Conservation (phyloP, 2,113 vertebrate genomes). For the Leptodactylus fuscus region DNA sequence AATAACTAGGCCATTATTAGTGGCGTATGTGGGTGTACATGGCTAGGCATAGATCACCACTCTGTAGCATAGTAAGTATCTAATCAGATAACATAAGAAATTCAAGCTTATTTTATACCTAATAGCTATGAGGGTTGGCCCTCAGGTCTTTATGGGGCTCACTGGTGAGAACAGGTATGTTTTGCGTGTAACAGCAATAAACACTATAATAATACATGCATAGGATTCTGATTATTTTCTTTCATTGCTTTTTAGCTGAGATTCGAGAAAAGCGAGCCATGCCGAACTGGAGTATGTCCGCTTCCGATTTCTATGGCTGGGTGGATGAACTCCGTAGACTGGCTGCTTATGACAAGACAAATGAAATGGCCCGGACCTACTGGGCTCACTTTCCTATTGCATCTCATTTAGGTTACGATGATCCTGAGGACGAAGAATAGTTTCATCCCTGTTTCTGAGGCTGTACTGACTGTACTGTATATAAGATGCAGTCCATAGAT, state of each 20-base stretch:
- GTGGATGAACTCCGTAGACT: conserved; percentile 69
- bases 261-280: conserved; percentile 62
- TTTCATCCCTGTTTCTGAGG: not conserved
- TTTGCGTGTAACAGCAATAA: not conserved
- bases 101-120: not conserved
- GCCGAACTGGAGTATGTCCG: conserved; percentile 72
- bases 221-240: not conserved
- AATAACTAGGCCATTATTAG: not conserved
- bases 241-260: conserved; percentile 22
- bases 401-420: conserved; percentile 68
- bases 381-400: conserved; percentile 75
- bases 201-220: not conserved
- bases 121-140: not conserved
- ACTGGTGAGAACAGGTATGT: not conserved
- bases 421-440: conserved; percentile 57
- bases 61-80: not conserved
- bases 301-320: conserved; percentile 73
- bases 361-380: conserved; percentile 71
- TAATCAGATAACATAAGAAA: too few species aligned
- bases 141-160: not conserved
- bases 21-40: not conserved
- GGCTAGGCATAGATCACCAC: not conserved
- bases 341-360: conserved; percentile 60
- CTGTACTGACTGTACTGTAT: too few species aligned
- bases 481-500: not conserved